Percentiles rank a stretch among this genome's conserved stretches.
Conservation (phyloP, 2,113 vertebrate genomes). For the Dicerorhinus sumatrensis region DNA sequence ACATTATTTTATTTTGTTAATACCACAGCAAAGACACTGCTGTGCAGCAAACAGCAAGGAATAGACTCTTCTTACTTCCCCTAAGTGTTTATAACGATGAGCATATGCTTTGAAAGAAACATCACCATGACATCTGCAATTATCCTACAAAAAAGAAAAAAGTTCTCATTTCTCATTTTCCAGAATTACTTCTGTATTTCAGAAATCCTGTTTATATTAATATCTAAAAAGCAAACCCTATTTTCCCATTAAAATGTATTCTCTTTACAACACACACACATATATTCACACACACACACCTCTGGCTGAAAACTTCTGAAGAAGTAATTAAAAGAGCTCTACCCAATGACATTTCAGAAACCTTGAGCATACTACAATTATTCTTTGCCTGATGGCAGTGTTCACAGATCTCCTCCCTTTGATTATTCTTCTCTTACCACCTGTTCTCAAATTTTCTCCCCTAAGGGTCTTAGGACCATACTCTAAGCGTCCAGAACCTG, state of each 20-base stretch:
- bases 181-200: neutral
- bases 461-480: neutral
- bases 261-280: neutral
- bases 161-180: neutral
- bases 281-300: too few relatives aligned
- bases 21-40: neutral
- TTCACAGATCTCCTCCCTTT: neutral
- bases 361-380: neutral
- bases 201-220: neutral
- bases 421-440: neutral
- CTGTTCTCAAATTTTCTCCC: neutral
- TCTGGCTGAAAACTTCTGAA: neutral
- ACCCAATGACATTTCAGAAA: neutral
- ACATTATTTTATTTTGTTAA: neutral
- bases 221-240: conserved; percentile 29
- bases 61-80: neutral
- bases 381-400: neutral
- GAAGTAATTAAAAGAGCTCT: neutral
- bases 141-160: conserved; percentile 19
- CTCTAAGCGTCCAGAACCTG: neutral
- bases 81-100: neutral
- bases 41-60: neutral
- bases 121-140: neutral
- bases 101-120: neutral
- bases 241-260: conserved; percentile 21